A percentile compares a stretch with the other conserved stretches of the same genome.
Evolutionary conservation across 2,113 vertebrate species (phyloP).

Genomic region (Lota lota): DNA sequence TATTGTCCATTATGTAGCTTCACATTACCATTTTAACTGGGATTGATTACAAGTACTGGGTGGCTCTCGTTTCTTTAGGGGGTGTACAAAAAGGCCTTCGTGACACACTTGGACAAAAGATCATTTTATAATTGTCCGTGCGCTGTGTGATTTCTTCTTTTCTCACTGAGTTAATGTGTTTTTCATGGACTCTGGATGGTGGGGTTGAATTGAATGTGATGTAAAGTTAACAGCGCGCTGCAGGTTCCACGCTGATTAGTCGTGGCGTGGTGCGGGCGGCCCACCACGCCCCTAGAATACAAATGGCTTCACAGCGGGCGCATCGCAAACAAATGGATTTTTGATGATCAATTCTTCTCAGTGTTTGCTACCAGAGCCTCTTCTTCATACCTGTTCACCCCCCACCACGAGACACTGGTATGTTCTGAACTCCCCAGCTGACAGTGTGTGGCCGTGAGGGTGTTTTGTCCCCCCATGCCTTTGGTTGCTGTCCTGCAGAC

Average conservation of each 20-base stretch:
- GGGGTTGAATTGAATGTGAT: constrained; percentile 13
- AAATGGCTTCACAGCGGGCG: not conserved
- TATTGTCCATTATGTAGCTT: too few species aligned
- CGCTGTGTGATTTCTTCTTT: constrained; percentile 8
- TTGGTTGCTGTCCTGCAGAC: not conserved
- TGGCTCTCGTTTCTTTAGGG: not conserved
- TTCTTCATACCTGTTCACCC: not conserved
- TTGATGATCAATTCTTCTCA: not conserved
- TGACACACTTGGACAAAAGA: constrained; percentile 11
- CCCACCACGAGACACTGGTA: not conserved
- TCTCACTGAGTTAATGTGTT: constrained; percentile 10
- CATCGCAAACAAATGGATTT: not conserved
- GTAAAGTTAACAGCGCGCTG: constrained; percentile 3
- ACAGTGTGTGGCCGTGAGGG: not conserved
- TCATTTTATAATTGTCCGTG: constrained; percentile 11
- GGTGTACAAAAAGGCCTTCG: constrained; percentile 4
- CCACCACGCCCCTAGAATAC: constrained; percentile 1
- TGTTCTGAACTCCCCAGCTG: not conserved
- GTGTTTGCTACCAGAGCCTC: not conserved
- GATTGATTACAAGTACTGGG: constrained; percentile 5
- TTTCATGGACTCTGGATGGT: constrained; percentile 8
- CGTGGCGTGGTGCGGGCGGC: not conserved
- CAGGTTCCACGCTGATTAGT: constrained; percentile 13
- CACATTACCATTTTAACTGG: not conserved
- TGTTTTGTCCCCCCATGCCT: not conserved